Evolutionary conservation across 1,140 invertebrate genomes (phyloP).

Genomic region (Frieseomelitta varia): DNA sequence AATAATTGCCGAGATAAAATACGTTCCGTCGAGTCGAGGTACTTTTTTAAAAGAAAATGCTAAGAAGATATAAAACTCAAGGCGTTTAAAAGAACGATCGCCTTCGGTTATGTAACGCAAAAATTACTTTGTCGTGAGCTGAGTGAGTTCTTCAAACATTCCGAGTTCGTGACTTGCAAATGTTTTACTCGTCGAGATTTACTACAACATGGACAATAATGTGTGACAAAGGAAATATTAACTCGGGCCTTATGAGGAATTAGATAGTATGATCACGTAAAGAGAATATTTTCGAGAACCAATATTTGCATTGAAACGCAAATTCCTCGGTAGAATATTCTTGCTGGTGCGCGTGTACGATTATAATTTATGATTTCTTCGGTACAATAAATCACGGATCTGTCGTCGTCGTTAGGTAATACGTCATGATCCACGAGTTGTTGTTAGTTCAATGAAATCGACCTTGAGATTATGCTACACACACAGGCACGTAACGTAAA

Average conservation of each 20-base stretch:
- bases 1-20: too few relatives aligned
- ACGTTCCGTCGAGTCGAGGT: too few relatives aligned
- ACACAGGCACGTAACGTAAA: neutral
- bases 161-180: neutral
- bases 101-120: neutral
- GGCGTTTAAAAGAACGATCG: neutral
- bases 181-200: too few relatives aligned
- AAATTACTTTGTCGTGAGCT: neutral
- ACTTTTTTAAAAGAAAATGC: too few relatives aligned
- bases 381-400: too few relatives aligned
- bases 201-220: neutral
- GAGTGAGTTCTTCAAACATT: too few relatives aligned
- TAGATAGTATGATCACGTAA: neutral
- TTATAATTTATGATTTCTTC: neutral
- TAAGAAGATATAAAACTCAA: too few relatives aligned
- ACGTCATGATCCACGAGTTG: neutral
- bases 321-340: neutral
- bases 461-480: conserved; percentile 10
- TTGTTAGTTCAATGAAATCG: neutral
- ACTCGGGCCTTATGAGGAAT: neutral
- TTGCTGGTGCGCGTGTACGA: neutral
- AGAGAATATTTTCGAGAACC: neutral
- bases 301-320: neutral
- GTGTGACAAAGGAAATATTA: neutral
- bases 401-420: conserved; percentile 8